A percentile compares a stretch with the other conserved stretches of the same genome.
Conservation (phyloP, 1,140 invertebrate species). For the Chionoecetes opilio region DNA sequence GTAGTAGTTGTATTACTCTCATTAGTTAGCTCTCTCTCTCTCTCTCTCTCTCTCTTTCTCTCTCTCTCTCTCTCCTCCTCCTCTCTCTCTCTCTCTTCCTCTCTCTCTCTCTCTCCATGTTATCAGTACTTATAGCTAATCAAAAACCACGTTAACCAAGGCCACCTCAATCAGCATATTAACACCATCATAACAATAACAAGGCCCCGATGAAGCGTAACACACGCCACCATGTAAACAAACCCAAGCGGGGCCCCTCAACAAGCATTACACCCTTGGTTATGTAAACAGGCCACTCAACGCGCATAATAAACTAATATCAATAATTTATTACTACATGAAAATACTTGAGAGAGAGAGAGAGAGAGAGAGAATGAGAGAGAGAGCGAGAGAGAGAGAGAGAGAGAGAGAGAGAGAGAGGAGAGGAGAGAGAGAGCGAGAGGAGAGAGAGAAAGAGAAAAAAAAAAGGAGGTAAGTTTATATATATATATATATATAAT, state of each 20-base stretch:
- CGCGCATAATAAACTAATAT: neutral
- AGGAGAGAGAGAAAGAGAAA: slow-evolving; percentile 4
- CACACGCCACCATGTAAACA: neutral
- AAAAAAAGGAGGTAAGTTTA: no score
- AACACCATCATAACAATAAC: neutral
- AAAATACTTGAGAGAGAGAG: neutral
- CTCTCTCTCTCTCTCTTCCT: no score
- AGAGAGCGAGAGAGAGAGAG: slow-evolving; percentile 48
- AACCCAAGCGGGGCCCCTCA: neutral
- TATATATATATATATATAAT: no score
- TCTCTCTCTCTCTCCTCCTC: no score
- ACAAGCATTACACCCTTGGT: neutral
- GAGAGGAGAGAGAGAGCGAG: neutral
- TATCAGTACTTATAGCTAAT: no score
- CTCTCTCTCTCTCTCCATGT: no score
- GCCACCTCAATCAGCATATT: neutral
- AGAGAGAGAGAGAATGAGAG: slow-evolving; percentile 17
- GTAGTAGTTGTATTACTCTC: no score
- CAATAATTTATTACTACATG: neutral
- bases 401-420: slow-evolving; percentile 48
- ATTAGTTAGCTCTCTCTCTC: no score
- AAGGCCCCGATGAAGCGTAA: neutral
- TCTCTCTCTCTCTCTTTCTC: no score
- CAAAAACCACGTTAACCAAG: neutral
- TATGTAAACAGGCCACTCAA: neutral